Conservation (phyloP, 2,797 vertebrate species). For the Platalea minor region DNA sequence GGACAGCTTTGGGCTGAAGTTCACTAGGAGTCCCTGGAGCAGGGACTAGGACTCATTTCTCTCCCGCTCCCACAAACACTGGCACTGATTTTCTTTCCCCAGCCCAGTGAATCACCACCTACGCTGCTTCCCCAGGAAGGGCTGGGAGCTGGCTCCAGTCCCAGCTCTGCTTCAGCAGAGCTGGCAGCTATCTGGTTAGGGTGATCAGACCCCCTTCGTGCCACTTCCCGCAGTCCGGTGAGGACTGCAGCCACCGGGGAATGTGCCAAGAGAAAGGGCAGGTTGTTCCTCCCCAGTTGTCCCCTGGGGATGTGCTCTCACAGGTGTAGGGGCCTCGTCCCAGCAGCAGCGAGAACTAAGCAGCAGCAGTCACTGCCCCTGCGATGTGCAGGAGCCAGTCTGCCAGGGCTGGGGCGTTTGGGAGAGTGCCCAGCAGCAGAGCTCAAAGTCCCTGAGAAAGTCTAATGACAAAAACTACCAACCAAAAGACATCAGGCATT, state of each 20-base stretch:
- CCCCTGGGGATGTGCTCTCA: rapidly evolving
- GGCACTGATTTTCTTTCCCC: not conserved
- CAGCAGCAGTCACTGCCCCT: rapidly evolving
- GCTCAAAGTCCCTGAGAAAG: not conserved
- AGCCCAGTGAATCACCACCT: not conserved
- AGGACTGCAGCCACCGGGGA: not conserved
- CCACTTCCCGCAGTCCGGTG: rapidly evolving
- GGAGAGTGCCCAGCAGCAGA: not conserved
- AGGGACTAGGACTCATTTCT: rapidly evolving
- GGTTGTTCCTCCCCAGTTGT: rapidly evolving
- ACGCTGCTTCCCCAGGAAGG: not conserved
- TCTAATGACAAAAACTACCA: not conserved
- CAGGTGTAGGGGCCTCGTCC: rapidly evolving
- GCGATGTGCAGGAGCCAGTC: rapidly evolving
- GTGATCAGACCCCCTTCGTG: not conserved
- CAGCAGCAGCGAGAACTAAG: not conserved
- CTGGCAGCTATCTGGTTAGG: not conserved
- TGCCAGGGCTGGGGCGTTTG: rapidly evolving
- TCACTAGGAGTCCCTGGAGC: not conserved
- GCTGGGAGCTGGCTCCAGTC: not conserved
- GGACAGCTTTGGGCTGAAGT: not conserved
- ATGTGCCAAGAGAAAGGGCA: rapidly evolving
- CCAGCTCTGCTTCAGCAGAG: not conserved
- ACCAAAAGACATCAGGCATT: not conserved
- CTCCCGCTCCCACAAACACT: rapidly evolving